A percentile compares a stretch with the other conserved stretches of the same genome.
Conservation (phyloP, 2,888 invertebrate species). For the Artemia sp. region DNA sequence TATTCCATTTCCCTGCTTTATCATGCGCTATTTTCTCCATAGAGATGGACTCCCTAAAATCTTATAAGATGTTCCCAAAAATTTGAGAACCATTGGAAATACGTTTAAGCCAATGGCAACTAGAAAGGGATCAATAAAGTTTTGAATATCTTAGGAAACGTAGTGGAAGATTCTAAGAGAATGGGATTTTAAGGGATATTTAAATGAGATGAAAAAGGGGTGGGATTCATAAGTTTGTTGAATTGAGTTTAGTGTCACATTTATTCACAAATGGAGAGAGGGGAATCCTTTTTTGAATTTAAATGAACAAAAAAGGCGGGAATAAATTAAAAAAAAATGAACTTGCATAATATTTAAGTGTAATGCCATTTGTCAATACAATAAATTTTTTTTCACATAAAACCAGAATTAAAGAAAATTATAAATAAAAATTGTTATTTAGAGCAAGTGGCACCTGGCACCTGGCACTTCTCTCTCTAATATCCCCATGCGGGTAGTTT, state of each 20-base stretch:
- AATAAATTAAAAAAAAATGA: too few relatives aligned
- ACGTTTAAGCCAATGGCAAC: not conserved
- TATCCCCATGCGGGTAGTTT: too few relatives aligned
- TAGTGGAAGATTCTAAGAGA: too few relatives aligned
- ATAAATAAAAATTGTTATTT: too few relatives aligned
- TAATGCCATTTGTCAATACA: too few relatives aligned
- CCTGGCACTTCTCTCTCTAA: too few relatives aligned
- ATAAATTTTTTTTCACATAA: too few relatives aligned
- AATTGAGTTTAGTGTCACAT: not conserved
- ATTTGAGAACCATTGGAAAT: slow-evolving; percentile 9
- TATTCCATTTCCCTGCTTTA: slow-evolving; percentile 7
- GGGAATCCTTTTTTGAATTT: not conserved
- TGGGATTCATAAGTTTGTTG: not conserved
- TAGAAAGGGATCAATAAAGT: not conserved
- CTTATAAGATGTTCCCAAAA: not conserved
- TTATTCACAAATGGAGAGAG: not conserved
- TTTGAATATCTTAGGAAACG: slow-evolving; percentile 8
- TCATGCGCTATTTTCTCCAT: slow-evolving; percentile 12
- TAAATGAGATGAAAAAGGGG: slow-evolving; percentile 12
- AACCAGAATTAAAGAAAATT: too few relatives aligned
- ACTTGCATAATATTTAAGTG: too few relatives aligned
- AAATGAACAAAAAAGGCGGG: not conserved
- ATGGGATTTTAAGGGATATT: not conserved
- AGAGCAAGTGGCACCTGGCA: too few relatives aligned
- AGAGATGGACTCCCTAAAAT: not conserved